These are phyloP conservation scores for Ciconia nigra DNA, from an alignment of 2,797 vertebrate genomes.

Conservation along the genomic window DNA sequence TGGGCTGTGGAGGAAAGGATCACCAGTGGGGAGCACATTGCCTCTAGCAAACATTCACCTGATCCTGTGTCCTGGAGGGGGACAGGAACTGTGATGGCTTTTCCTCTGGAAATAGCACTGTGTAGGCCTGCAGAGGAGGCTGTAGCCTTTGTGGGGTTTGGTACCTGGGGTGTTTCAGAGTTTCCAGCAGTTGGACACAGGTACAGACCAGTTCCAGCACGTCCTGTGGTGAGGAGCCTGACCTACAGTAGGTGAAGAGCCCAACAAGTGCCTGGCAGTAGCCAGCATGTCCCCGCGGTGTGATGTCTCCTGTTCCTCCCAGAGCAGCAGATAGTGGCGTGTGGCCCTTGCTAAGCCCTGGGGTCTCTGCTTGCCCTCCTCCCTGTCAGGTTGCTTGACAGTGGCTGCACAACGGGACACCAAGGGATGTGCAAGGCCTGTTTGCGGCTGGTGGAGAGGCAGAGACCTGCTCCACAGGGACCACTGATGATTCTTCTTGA, in stretches of 20 bases:
- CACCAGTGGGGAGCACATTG: not conserved
- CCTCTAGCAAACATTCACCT: not conserved
- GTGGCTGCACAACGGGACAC: not conserved
- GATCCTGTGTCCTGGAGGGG: not conserved
- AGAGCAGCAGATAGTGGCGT: not conserved
- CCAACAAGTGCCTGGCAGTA: not conserved
- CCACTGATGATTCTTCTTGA: not conserved
- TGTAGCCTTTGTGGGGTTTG: not conserved
- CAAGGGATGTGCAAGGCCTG: not conserved
- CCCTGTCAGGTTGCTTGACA: not conserved
- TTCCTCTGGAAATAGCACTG: not conserved
- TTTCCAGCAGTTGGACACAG: not conserved
- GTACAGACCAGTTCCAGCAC: not conserved
- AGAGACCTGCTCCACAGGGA: not conserved
- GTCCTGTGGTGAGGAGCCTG: not conserved
- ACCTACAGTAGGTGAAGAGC: not conserved
- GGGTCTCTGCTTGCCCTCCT: not conserved
- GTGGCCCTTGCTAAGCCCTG: not conserved
- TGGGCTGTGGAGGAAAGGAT: not conserved
- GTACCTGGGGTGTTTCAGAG: not conserved
- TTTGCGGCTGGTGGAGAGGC: not conserved
- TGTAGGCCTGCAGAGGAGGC: not conserved
- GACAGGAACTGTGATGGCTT: not conserved
- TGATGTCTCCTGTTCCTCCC: not conserved
- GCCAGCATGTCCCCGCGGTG: not conserved